A percentile compares a stretch with the other conserved stretches of the same genome.
Conservation (phyloP, 2,113 vertebrate genomes). For the Raja brachyura region DNA sequence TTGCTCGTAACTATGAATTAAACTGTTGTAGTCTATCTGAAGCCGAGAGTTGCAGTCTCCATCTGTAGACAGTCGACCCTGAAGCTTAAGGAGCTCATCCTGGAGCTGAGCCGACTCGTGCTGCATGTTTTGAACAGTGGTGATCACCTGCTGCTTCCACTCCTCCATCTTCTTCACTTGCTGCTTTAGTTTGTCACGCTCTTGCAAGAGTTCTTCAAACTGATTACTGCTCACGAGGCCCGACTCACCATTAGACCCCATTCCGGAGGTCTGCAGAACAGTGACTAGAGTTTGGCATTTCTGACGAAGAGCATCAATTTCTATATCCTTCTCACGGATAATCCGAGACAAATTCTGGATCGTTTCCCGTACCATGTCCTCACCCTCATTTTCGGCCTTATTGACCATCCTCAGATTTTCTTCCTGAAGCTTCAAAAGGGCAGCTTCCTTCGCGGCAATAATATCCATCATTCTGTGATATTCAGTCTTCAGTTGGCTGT, state of each 20-base stretch:
- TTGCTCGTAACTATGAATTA: constrained; percentile 87
- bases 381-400: constrained; percentile 73
- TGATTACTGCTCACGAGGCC: constrained; percentile 88
- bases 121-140: constrained; percentile 95
- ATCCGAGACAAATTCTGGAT: constrained; percentile 95
- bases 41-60: constrained; percentile 77
- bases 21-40: constrained; percentile 77
- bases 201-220: constrained; percentile 89
- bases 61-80: constrained; percentile 75
- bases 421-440: constrained; percentile 78
- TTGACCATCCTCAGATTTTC: constrained; percentile 76
- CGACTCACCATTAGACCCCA: constrained; percentile 47
- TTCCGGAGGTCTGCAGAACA: constrained; percentile 71
- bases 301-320: constrained; percentile 90
- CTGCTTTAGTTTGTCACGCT: constrained; percentile 83
- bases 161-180: constrained; percentile 98
- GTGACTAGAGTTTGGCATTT: constrained; percentile 90
- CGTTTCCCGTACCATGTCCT: constrained; percentile 93
- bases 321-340: constrained; percentile 94
- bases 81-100: constrained; percentile 81
- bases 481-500: constrained; percentile 83
- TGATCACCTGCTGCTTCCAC: constrained; percentile 97
- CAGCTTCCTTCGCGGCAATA: constrained; percentile 81
- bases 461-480: constrained; percentile 87
- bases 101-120: constrained; percentile 90